Evolutionary conservation across 2,797 vertebrate genomes (phyloP).

Genomic region (Craterocephalus amniculus): DNA sequence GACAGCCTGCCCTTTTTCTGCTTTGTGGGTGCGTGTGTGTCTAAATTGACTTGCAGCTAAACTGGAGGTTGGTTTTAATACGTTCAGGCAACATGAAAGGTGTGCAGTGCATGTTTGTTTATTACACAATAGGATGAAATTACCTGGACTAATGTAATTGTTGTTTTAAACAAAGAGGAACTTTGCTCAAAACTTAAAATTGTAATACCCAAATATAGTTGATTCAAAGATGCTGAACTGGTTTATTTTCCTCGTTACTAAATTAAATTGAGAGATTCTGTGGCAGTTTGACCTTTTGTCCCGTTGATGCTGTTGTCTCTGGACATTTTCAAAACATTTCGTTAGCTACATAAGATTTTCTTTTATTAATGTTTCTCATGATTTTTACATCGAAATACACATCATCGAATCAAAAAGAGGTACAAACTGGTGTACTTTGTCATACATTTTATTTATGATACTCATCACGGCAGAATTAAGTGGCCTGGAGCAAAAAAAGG

Average conservation of each 20-base stretch:
- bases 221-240: neutral
- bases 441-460: neutral
- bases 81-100: slow-evolving; percentile 18
- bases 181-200: neutral
- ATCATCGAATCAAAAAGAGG: neutral
- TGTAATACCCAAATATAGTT: neutral
- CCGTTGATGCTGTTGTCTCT: neutral
- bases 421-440: too few species aligned
- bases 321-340: neutral
- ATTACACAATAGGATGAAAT: slow-evolving; percentile 26
- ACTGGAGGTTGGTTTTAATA: slow-evolving; percentile 47
- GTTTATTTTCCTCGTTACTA: neutral
- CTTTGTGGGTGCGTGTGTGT: neutral
- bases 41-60: slow-evolving; percentile 37
- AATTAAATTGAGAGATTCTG: neutral
- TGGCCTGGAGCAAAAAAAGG: neutral
- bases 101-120: slow-evolving; percentile 10
- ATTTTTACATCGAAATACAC: neutral
- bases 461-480: neutral
- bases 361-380: neutral
- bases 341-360: neutral
- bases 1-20: slow-evolving; percentile 25
- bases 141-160: slow-evolving; percentile 20
- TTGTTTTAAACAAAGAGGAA: neutral
- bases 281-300: neutral